Percentiles rank a stretch among this genome's conserved stretches.
Conservation (phyloP, 2,113 vertebrate species). For the Heliornis fulica region DNA sequence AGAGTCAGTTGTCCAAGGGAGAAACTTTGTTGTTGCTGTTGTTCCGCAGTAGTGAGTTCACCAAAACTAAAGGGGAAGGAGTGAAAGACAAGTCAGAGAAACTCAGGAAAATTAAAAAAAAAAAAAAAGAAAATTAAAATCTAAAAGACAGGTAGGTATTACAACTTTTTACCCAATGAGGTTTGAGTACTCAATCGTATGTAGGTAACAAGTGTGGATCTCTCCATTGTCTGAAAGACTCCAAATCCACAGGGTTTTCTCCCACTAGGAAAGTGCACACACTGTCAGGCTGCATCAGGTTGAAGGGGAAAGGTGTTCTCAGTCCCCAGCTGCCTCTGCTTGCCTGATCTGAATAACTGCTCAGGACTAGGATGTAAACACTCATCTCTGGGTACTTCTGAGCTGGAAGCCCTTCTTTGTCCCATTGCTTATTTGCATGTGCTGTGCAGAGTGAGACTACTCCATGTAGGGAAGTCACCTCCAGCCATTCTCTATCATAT, state of each 20-base stretch:
- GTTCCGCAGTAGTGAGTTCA: neutral
- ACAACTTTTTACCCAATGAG: neutral
- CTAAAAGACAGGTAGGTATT: neutral
- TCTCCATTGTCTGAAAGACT: neutral
- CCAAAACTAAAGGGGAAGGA: neutral
- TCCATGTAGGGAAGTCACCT: neutral
- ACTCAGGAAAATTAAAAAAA: neutral
- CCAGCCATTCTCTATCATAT: slow-evolving; percentile 19
- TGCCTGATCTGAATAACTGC: neutral
- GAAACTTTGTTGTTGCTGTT: neutral
- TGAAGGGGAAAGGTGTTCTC: neutral
- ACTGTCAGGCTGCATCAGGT: neutral
- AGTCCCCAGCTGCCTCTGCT: neutral
- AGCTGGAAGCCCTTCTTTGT: neutral
- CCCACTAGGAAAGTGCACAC: neutral
- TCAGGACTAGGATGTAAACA: neutral
- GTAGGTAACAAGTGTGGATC: neutral
- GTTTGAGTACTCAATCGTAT: neutral
- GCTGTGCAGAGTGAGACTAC: neutral
- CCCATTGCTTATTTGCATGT: neutral
- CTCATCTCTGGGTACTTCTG: neutral
- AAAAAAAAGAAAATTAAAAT: no score
- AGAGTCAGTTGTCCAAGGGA: neutral
- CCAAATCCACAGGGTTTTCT: neutral
- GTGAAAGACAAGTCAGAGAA: neutral